Evolutionary conservation across 2,888 invertebrate species (phyloP), one percentile per base, ranked within the genome.

Genomic region (Chrysolina americana): DNA sequence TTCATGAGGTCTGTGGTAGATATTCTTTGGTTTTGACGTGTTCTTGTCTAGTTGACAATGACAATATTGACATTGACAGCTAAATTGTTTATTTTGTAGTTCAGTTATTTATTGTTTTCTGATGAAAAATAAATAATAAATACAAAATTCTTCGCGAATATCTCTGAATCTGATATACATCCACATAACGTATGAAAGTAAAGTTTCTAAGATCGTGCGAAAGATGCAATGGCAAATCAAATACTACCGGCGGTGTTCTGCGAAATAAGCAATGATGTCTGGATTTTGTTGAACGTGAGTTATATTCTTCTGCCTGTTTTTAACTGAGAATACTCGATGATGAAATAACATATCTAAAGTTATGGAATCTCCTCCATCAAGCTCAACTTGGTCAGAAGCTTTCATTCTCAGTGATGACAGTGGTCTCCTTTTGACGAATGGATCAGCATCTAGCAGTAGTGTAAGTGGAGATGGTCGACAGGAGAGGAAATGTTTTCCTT

Each of bases 361-460:
- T 75, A 94, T 94, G 94, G 94, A 94, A 90, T 94, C 94, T 83
- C 94, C 94, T 86, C 93, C 94, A 85, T 92, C 92, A 80, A 93
- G 93, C 88, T 93, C 93, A 81, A 91, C 93, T 86, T 92, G 93
- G 89, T 93, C 93, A 70, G 93, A 94, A 87, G 92, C 92, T 82
- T 93, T 93, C 88, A 92, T 92, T 82, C 89, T 93, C 86, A 94
- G 93, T 87, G 93, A 94, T 89, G 93, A 94, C 86, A 94, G 93
- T 89, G 94, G 94, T 85, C 90, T 94, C 83, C 89, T 94, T 81
- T 89, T 92, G 85, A 92, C 92, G 83, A 93, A 93, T 89, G 93
- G 93, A 83, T 94, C 94, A 78, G 91, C 93, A 87, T 94, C 94
- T 78, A 94, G 93, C 88, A 93, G 92, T 87, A 93, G 93, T 83